Evolutionary conservation across 2,797 vertebrate genomes (phyloP).

Genomic region (Meriones psammophilus): DNA sequence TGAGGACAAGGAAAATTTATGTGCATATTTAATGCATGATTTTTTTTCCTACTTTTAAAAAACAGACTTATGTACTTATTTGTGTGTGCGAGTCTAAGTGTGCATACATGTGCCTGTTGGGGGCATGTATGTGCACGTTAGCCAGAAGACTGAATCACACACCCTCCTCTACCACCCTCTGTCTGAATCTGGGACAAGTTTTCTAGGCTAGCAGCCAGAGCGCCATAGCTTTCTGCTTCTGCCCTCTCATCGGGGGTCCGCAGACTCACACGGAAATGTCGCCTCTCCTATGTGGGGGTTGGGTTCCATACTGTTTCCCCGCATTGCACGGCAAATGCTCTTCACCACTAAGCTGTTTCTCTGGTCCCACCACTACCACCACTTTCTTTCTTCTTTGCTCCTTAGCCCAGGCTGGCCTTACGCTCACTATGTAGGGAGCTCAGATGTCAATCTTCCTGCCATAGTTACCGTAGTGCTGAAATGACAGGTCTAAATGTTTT

Average conservation of each 20-base stretch:
- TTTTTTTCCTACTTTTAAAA: neutral
- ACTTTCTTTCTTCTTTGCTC: neutral
- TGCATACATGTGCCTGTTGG: neutral
- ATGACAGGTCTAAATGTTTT: neutral
- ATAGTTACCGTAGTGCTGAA: neutral
- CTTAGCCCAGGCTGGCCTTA: neutral
- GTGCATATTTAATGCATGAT: conserved; percentile 45
- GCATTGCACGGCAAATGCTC: neutral
- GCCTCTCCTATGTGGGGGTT: too few species aligned
- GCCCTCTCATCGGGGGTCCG: neutral
- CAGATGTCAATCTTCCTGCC: neutral
- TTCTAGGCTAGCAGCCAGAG: neutral
- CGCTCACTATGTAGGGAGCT: neutral
- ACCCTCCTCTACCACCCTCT: neutral
- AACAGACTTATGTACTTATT: neutral
- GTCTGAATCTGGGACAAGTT: neutral
- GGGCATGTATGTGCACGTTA: neutral
- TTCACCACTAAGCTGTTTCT: neutral
- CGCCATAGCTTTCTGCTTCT: neutral
- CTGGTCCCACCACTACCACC: fast-evolving
- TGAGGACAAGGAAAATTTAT: conserved; percentile 34
- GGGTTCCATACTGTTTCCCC: neutral
- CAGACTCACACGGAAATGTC: neutral
- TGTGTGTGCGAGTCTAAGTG: neutral
- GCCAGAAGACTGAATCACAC: neutral